phyloP scores from a whole-genome alignment of 2,888 invertebrate genomes.

The Marasmarcha lunaedactyla region DNA sequence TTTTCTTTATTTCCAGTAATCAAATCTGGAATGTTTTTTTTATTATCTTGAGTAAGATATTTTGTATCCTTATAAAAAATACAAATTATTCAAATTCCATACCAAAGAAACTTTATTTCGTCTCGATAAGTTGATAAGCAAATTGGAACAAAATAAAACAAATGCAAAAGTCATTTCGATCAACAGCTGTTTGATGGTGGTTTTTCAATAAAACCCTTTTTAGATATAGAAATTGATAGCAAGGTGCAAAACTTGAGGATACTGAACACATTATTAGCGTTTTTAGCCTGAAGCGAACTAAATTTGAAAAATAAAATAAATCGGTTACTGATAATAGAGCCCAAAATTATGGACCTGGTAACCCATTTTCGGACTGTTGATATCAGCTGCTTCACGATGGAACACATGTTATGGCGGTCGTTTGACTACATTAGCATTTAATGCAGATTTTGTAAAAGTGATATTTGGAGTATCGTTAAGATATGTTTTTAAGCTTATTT shows the following conservation, averaged over 20 bases:
- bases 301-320: conserved; percentile 50
- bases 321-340: conserved; percentile 45
- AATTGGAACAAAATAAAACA: conserved; percentile 13
- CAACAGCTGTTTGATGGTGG: conserved; percentile 37
- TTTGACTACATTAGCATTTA: conserved; percentile 22
- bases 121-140: too few species aligned
- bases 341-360: conserved; percentile 47
- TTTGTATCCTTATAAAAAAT: too few species aligned
- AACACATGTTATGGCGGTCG: conserved; percentile 48
- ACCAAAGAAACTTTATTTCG: too few species aligned
- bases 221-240: conserved; percentile 37
- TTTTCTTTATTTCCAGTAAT: too few species aligned
- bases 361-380: conserved; percentile 41
- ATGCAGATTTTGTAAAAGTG: too few species aligned
- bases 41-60: too few species aligned
- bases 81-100: too few species aligned
- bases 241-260: conserved; percentile 57
- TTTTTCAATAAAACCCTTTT: conserved; percentile 41
- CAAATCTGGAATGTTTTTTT: too few species aligned
- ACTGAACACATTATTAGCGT: conserved; percentile 50
- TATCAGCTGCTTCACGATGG: conserved; percentile 45
- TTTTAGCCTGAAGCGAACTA: conserved; percentile 34
- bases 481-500: too few species aligned
- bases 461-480: too few species aligned
- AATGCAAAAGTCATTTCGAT: conserved; percentile 22